Conservation (phyloP, 2,113 vertebrate species). For the Isurus oxyrinchus region DNA sequence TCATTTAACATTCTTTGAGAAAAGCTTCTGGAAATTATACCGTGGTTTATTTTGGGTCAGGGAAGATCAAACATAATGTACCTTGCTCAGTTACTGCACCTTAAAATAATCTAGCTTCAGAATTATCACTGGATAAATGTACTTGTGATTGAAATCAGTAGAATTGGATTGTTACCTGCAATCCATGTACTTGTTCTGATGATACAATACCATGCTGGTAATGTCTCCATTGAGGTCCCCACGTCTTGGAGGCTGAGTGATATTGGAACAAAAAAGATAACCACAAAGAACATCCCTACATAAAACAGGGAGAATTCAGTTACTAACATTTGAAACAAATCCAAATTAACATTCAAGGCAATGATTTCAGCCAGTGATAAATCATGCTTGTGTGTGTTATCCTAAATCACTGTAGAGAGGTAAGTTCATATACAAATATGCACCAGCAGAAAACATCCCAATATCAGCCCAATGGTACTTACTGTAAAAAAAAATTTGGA, state of each 20-base stretch:
- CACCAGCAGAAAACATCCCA: not conserved
- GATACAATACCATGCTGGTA: conserved; percentile 83
- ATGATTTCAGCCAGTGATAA: not conserved
- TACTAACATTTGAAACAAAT: not conserved
- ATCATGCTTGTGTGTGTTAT: not conserved
- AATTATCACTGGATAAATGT: not conserved
- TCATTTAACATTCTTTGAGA: not conserved
- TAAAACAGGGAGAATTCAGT: conserved; percentile 18
- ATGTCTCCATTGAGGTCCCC: conserved; percentile 82
- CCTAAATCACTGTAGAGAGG: not conserved
- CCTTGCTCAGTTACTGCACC: not conserved
- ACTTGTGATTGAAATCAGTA: not conserved
- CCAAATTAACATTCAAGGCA: not conserved
- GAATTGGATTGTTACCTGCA: conserved; percentile 66
- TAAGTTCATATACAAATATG: not conserved
- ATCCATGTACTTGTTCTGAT: conserved; percentile 87
- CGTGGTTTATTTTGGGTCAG: not conserved
- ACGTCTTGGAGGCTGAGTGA: conserved; percentile 72
- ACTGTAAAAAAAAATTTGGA: not conserved
- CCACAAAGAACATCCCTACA: conserved; percentile 85
- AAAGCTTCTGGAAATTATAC: not conserved
- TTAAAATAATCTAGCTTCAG: not conserved
- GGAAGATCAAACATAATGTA: not conserved
- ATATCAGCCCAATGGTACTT: not conserved
- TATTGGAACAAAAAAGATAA: conserved; percentile 83